These are phyloP conservation scores for Naso thynnoides DNA, from an alignment of 2,797 vertebrate genomes.

Conservation along the genomic window DNA sequence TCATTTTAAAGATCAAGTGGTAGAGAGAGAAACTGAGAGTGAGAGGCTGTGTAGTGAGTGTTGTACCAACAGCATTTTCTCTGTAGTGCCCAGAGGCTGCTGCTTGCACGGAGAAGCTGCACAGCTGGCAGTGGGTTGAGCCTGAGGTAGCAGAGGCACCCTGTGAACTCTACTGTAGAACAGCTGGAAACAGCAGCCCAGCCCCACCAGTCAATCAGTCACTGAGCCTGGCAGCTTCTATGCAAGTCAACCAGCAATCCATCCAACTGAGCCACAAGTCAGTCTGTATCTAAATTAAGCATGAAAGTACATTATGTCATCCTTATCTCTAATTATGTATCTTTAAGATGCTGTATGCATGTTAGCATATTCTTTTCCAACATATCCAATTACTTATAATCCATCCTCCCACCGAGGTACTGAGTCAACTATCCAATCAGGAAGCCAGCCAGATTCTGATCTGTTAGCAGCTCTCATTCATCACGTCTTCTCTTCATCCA, in stretches of 20 bases:
- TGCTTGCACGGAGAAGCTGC: constrained; percentile 55
- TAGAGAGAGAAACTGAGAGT: neutral
- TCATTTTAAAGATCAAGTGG: constrained; percentile 14
- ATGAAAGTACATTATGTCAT: constrained; percentile 40
- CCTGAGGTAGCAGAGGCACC: constrained; percentile 56
- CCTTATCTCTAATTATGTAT: constrained; percentile 48
- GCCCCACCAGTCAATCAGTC: constrained; percentile 57
- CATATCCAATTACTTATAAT: constrained; percentile 32
- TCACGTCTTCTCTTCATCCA: constrained; percentile 29
- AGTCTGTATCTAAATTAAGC: constrained; percentile 51
- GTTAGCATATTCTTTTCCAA: constrained; percentile 32
- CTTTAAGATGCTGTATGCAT: constrained; percentile 38
- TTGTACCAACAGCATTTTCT: constrained; percentile 44
- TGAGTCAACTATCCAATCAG: constrained; percentile 42
- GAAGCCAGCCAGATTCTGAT: constrained; percentile 39
- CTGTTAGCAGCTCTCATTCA: constrained; percentile 34
- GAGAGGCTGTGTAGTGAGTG: constrained; percentile 17
- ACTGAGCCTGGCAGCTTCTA: constrained; percentile 42
- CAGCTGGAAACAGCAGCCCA: constrained; percentile 64
- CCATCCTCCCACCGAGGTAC: constrained; percentile 43
- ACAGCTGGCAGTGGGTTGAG: constrained; percentile 69
- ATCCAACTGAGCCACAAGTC: constrained; percentile 33
- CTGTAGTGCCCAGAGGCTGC: constrained; percentile 59
- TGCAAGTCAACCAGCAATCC: constrained; percentile 21
- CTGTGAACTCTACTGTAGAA: constrained; percentile 48